These are phyloP conservation scores for Hippotragus niger DNA, from an alignment of 2,113 vertebrate genomes.

Conservation along the genomic window DNA sequence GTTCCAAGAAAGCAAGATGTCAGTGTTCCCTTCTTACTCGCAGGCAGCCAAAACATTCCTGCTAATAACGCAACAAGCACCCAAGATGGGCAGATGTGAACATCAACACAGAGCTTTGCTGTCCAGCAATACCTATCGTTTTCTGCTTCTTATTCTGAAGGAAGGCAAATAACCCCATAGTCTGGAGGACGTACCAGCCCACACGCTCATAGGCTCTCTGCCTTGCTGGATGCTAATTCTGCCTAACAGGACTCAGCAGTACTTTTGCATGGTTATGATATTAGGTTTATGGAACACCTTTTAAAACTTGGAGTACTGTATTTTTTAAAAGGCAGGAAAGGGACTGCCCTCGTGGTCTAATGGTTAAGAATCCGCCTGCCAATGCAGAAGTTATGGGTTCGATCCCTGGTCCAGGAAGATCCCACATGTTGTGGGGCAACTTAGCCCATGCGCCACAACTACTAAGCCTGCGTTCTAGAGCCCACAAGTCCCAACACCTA, in stretches of 20 bases:
- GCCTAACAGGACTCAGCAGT: background rate
- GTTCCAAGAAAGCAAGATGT: background rate
- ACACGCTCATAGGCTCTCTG: background rate
- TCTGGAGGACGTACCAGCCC: background rate
- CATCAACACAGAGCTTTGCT: background rate
- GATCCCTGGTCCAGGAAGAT: background rate
- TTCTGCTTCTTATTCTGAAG: slow-evolving; percentile 27
- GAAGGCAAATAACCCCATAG: background rate
- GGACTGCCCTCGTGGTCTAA: background rate
- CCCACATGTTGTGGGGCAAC: background rate
- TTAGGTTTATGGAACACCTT: background rate
- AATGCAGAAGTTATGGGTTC: background rate
- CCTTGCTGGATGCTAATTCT: background rate
- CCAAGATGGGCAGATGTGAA: background rate
- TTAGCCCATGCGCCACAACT: accelerated
- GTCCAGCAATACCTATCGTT: background rate
- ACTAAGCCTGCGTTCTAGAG: background rate
- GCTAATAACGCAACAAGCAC: background rate
- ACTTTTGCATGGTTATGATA: background rate
- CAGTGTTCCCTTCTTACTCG: background rate
- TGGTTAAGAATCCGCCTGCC: background rate
- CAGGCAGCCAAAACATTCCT: background rate
- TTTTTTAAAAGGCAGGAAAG: slow-evolving; percentile 14
- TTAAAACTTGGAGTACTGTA: background rate
- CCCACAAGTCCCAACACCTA: background rate